Conservation (phyloP, 2,113 vertebrate species). For the Tragelaphus scriptus region DNA sequence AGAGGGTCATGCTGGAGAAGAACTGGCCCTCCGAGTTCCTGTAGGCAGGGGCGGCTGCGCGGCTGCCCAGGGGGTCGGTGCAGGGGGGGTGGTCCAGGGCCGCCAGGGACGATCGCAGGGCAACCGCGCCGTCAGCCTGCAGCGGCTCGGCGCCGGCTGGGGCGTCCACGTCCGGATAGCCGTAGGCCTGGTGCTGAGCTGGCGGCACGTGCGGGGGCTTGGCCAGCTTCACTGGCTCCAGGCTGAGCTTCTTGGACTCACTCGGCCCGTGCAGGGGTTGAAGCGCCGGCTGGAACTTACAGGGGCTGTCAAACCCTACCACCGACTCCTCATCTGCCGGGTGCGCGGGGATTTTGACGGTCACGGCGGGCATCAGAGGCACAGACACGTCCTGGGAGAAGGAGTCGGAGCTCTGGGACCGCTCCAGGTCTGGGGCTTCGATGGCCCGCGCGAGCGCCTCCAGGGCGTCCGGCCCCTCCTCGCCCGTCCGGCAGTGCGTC, state of each 20-base stretch:
- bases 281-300: slow-evolving; percentile 80
- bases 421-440: slow-evolving; percentile 71
- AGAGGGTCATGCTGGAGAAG: slow-evolving; percentile 92
- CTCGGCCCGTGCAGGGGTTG: slow-evolving; percentile 74
- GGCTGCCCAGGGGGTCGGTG: slow-evolving; percentile 71
- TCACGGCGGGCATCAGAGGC: slow-evolving; percentile 62
- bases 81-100: slow-evolving; percentile 80
- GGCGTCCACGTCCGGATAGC: slow-evolving; percentile 61
- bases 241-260: slow-evolving; percentile 76
- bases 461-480: neutral
- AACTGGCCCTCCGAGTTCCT: slow-evolving; percentile 86
- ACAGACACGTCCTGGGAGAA: slow-evolving; percentile 76
- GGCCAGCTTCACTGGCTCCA: slow-evolving; percentile 75
- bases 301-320: slow-evolving; percentile 50
- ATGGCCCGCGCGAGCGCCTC: slow-evolving; percentile 48
- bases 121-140: slow-evolving; percentile 58
- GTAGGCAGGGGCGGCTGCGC: slow-evolving; percentile 62
- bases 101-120: slow-evolving; percentile 72
- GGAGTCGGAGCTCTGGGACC: slow-evolving; percentile 74
- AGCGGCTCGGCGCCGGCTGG: slow-evolving; percentile 54
- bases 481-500: slow-evolving; percentile 82
- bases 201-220: slow-evolving; percentile 76
- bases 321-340: neutral
- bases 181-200: neutral
- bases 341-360: slow-evolving; percentile 70